Conservation (phyloP, 1,140 invertebrate species). For the Drosophila novamexicana region DNA sequence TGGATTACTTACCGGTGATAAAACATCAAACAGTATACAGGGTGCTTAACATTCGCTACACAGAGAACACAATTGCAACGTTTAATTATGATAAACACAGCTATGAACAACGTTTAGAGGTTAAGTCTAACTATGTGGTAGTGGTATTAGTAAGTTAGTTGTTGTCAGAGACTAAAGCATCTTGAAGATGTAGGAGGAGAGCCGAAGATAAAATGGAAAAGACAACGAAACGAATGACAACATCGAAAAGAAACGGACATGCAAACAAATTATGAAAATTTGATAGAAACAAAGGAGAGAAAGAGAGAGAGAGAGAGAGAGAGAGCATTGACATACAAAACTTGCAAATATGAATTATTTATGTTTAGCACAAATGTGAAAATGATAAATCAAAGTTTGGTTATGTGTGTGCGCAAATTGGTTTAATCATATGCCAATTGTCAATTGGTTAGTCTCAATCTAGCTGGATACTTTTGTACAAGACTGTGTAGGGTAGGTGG, state of each 20-base stretch:
- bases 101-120: constrained; percentile 73
- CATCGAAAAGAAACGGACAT: constrained; percentile 37
- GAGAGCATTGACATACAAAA: constrained; percentile 31
- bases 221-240: constrained; percentile 27
- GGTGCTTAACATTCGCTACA: constrained; percentile 84
- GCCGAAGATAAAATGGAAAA: constrained; percentile 19
- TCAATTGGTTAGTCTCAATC: constrained; percentile 58
- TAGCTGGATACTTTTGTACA: constrained; percentile 62
- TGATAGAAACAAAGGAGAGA: background rate
- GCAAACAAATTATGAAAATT: constrained; percentile 24
- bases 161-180: constrained; percentile 32
- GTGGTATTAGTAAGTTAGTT: constrained; percentile 30
- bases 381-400: constrained; percentile 30
- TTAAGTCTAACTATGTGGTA: constrained; percentile 58
- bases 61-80: constrained; percentile 84
- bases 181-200: constrained; percentile 18
- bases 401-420: constrained; percentile 22
- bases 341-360: constrained; percentile 51
- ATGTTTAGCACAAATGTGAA: constrained; percentile 35
- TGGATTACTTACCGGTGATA: constrained; percentile 83
- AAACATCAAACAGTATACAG: constrained; percentile 84
- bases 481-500: constrained; percentile 7
- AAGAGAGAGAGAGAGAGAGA: background rate
- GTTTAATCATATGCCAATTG: constrained; percentile 49
- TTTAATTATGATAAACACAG: constrained; percentile 76